phyloP scores from a whole-genome alignment of 2,888 invertebrate species.

The Aporophyla nigra region DNA sequence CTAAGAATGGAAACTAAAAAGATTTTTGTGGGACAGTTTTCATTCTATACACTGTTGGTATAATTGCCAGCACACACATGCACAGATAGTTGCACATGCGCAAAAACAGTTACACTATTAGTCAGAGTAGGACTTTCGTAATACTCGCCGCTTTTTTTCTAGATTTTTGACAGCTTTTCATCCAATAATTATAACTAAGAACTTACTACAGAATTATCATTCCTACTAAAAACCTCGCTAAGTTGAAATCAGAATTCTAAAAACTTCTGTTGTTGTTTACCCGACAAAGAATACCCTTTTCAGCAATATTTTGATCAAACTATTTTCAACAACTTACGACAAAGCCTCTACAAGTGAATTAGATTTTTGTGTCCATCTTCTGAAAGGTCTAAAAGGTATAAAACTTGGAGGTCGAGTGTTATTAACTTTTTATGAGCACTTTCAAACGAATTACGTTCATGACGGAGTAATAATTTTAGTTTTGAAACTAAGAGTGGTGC shows the following conservation, averaged over 20 bases:
- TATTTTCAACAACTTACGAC: constrained; percentile 22
- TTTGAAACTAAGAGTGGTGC: background rate
- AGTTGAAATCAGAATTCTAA: background rate
- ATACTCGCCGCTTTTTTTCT: background rate
- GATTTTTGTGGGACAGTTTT: too few relatives aligned
- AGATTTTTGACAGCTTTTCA: background rate
- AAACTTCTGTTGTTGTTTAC: background rate
- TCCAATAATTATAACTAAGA: background rate
- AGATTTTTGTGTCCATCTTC: constrained; percentile 14
- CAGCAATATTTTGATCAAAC: constrained; percentile 23
- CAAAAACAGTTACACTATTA: background rate
- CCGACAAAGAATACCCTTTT: constrained; percentile 3
- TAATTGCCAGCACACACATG: too few relatives aligned
- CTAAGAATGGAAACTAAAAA: background rate
- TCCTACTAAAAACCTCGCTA: too few relatives aligned
- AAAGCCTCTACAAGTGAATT: constrained; percentile 25
- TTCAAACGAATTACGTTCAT: constrained; percentile 9
- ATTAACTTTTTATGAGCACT: constrained; percentile 30
- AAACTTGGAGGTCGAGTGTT: constrained; percentile 14
- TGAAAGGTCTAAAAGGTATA: constrained; percentile 22
- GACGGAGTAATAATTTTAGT: constrained; percentile 1
- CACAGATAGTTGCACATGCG: too few relatives aligned
- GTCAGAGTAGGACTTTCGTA: background rate
- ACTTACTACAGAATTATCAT: background rate
- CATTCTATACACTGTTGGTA: too few relatives aligned